Base-by-base conservation (phyloP, 2,113 vertebrate genomes). In the Misgurnus anguillicaudatus region DNA sequence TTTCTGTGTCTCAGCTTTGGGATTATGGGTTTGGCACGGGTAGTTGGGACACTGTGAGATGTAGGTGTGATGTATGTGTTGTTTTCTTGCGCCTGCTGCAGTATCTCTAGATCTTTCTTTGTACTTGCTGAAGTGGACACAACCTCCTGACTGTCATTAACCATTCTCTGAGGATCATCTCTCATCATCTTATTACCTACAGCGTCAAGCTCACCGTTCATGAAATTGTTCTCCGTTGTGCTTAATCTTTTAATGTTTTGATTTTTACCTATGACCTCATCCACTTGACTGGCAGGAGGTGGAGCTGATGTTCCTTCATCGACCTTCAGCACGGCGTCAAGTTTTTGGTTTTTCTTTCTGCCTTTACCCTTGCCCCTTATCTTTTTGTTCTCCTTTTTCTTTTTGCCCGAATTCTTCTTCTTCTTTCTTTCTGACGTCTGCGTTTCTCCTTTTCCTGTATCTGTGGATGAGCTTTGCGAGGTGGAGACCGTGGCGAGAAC, bases 401-500 rank as follows among this genome's bases (percentile, higher is more conserved):
- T 92, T 80, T 88, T 88, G 3, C 77, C 82, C 17, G 42, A 82
- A 16, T 86, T 92, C 64, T 83, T 91, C 84, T 66, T 93, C 80
- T 39, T 86, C 73, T 76, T 93, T 82, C 84, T 90, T 78, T 89
- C 87, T 1, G 89, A 86, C 57, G 78, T 80, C 41, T 87, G 84
- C 0, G 86, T 76, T 21, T 93, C 88, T 0, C 76, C 84, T 80
- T 86, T 89, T 6, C 72, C 83, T 0, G 87, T 57, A 61, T 91
- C 88, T 0, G 85, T 1, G 4, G 80, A 72, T 19, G 91, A 89
- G 81, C 89, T 87, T 39, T 91, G 92, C 2, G 91, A 93, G 9
- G 90, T 91, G 83, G 92, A 93, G 53, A 93, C 91, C 0, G 92
- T 93, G 17, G 92, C 91, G 0, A 95, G 92, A 68, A 93, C 91